Percentiles rank a stretch among this genome's conserved stretches.
phyloP scores from a whole-genome alignment of 2,888 invertebrate species.

The Panzeria rudis region DNA sequence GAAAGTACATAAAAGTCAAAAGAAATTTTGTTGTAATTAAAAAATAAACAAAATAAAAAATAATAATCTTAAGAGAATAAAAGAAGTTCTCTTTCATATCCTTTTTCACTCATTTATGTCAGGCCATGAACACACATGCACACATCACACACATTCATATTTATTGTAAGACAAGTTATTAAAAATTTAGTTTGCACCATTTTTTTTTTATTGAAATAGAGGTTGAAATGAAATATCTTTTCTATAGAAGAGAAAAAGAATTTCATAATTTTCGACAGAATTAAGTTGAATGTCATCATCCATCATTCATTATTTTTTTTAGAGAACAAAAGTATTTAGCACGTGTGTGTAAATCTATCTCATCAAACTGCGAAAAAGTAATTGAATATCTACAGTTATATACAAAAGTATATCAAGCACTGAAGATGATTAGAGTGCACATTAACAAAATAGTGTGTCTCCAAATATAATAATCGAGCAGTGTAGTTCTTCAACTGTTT shows the following conservation, averaged over 20 bases:
- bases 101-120: slow-evolving; percentile 11
- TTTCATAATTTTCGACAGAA: slow-evolving; percentile 8
- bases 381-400: slow-evolving; percentile 10
- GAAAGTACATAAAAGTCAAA: slow-evolving; percentile 38
- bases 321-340: slow-evolving; percentile 8
- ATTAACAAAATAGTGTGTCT: too few species aligned
- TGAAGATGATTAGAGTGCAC: too few species aligned
- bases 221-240: slow-evolving; percentile 19
- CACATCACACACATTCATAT: background rate
- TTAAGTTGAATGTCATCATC: slow-evolving; percentile 43
- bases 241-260: slow-evolving; percentile 4
- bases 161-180: slow-evolving; percentile 37
- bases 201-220: slow-evolving; percentile 7
- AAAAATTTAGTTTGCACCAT: slow-evolving; percentile 53
- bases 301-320: slow-evolving; percentile 10
- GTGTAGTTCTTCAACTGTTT: too few species aligned
- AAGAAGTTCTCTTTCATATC: background rate
- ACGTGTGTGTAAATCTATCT: background rate
- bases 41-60: slow-evolving; percentile 34
- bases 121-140: background rate
- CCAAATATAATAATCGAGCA: too few species aligned
- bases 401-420: background rate
- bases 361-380: slow-evolving; percentile 19
- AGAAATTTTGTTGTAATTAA: slow-evolving; percentile 56
- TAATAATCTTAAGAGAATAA: background rate